A percentile compares a stretch with the other conserved stretches of the same genome.
Evolutionary conservation across 2,797 vertebrate species (phyloP).

Genomic region (Sphenopsis melanotis): DNA sequence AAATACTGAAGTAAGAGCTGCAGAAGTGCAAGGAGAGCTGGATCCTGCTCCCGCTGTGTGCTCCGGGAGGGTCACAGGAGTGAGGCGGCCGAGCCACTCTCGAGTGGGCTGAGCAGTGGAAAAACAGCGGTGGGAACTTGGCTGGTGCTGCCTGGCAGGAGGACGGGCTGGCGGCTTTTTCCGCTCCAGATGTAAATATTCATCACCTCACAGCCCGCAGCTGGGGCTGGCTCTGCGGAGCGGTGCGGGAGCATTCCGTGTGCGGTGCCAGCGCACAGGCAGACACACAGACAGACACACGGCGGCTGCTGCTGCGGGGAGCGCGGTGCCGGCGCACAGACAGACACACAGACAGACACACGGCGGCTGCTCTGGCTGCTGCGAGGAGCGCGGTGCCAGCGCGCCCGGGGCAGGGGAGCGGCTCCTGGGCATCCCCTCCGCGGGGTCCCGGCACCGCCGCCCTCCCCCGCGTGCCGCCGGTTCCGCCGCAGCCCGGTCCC

Average conservation of each 20-base stretch:
- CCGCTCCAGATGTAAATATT: not conserved
- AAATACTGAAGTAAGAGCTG: fast-evolving
- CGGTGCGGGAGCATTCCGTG: fast-evolving
- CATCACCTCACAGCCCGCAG: fast-evolving
- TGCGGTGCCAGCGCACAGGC: too few species aligned
- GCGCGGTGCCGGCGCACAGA: too few species aligned
- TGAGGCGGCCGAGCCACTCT: not conserved
- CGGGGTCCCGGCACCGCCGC: not conserved
- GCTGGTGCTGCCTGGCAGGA: not conserved
- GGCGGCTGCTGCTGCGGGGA: too few species aligned
- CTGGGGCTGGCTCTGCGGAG: fast-evolving
- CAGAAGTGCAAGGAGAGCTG: fast-evolving
- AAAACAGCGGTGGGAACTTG: not conserved
- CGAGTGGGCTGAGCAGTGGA: not conserved
- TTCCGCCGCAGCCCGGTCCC: not conserved
- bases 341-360: too few species aligned
- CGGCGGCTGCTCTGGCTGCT: too few species aligned
- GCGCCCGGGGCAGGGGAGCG: not conserved
- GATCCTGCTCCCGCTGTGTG: fast-evolving
- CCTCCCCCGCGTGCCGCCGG: not conserved
- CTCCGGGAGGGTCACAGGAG: not conserved
- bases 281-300: too few species aligned
- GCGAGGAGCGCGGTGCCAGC: not conserved
- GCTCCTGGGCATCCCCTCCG: not conserved
- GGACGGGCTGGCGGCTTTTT: not conserved